Base-by-base conservation (phyloP, 2,797 vertebrate genomes). In the Amazona finschi region DNA sequence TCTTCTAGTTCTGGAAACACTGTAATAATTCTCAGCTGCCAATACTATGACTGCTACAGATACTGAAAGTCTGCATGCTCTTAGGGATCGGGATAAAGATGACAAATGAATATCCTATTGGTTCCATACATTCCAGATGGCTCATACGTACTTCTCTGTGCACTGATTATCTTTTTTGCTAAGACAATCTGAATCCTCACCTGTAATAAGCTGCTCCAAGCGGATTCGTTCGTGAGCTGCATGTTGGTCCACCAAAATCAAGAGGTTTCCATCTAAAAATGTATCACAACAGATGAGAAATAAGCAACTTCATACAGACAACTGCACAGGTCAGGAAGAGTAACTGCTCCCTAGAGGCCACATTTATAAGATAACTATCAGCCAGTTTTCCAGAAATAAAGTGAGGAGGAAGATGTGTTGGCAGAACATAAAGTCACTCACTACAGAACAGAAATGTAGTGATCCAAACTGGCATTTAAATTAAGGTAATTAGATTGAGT, bases 231-330 rank as follows among this genome's bases (percentile, higher is more conserved):
- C 99, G 11, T 99, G 99, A 67, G 99, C 99, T 77, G 99, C 99
- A 16, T 99, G 99, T 90, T 99, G 99, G 96, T 99, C 99, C 87
- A 99, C 99, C 89, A 99, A 96, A 81, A 99, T 98, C 53, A 99
- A 94, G n/a, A 99, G 98, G 95, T 99, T 99, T 95, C 98, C 99
- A 98, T 96, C 98, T 98, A 81, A 66, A 91, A 96, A 96, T 55
- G 50, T 36, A 60, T 53, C 55, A 89, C 75, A 90, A 70, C 15
- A 80, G 21, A 74, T 33, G 24, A 91, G 36, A 85, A 81, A 65
- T 4, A 58, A 55, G 57, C 58, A 91, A 20, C 13, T 80, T 81
- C 39, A 18, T 47, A 79, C 64, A 89, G 44, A 72, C 49, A 82
- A 65, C 57, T 71, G 33, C 70, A 87, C 19, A 31, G 33, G 14